Evolutionary conservation across 2,797 vertebrate genomes (phyloP), one percentile per base, ranked within the genome.

Genomic region (Huso huso): DNA sequence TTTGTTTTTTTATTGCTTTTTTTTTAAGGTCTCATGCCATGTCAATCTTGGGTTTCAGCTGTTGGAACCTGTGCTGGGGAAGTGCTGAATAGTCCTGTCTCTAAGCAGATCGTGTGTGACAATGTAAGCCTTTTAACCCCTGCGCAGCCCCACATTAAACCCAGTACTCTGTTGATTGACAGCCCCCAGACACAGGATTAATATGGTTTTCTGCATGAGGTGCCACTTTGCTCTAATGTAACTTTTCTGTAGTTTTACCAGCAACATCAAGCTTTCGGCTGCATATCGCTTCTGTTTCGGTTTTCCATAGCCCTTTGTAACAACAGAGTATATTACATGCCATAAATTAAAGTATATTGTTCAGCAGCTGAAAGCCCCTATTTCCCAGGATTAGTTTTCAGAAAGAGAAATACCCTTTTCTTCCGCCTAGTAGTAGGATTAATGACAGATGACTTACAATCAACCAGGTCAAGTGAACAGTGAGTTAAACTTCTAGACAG

Each of bases 11-110:
- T 7, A 49, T 37, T 37, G 23, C 23, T 37, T 37, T 37, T 37
- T 37, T 15, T 7, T 48, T 8, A 12, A 11, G 7, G 52, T 63
- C 51, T 65, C 53, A 52, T 61, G 53, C 61, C 61, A 68, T 37
- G 23, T 4, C 23, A 61, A 53, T 58, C 61, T 69, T 51, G 51
- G 48, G 52, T 71, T 66, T 70, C 71, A 70, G 62, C 65, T 62
- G 71, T n/a, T 59, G 7, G 59, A 64, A 49, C 68, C 62, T 10
- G 70, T n/a, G 2, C 8, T 59, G 11, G 67, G 64, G 70, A 80
- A 76, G 82, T 82, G 84, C 77, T 82, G 82, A 86, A 70, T 78
- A 77, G 51, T 86, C 75, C 83, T 86, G 86, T 89, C 86, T 67
- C 10, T 75, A 76, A 78, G 75, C 68, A 75, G 85, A 87, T 89